Evolutionary conservation across 37 sponge, comb jelly and placozoan species (phyloP).

Genomic region (Theonella swinhoei): DNA sequence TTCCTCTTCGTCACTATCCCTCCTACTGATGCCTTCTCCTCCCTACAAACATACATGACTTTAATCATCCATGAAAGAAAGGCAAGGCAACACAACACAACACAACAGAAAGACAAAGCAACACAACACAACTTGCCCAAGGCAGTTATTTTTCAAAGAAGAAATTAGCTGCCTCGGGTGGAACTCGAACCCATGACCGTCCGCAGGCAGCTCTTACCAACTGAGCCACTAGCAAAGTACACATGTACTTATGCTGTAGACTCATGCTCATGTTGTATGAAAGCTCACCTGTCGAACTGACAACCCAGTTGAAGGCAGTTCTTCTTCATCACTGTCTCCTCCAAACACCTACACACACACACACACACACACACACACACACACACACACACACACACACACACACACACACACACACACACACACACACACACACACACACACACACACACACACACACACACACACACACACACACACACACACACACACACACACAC

Average conservation of each 20-base stretch:
- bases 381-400: not conserved
- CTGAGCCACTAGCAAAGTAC: too few relatives aligned
- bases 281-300: not conserved
- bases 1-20: slow-evolving; percentile 1
- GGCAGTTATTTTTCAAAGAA: too few relatives aligned
- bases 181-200: too few relatives aligned
- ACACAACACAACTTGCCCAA: too few relatives aligned
- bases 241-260: not conserved
- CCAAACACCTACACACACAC: slow-evolving; percentile 47
- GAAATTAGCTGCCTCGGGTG: too few relatives aligned
- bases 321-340: slow-evolving; percentile 66
- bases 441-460: too few relatives aligned
- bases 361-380: slow-evolving; percentile 5
- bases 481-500: too few relatives aligned
- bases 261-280: slow-evolving; percentile 1
- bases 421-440: too few relatives aligned
- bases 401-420: not conserved
- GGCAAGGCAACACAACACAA: not conserved
- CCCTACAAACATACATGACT: not conserved
- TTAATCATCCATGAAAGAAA: too few relatives aligned
- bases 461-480: too few relatives aligned
- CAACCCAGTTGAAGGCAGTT: not conserved
- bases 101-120: not conserved
- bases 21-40: not conserved
- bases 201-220: too few relatives aligned